phyloP scores from a whole-genome alignment of 2,888 invertebrate genomes.

The Himalopsyche kuldschensis region DNA sequence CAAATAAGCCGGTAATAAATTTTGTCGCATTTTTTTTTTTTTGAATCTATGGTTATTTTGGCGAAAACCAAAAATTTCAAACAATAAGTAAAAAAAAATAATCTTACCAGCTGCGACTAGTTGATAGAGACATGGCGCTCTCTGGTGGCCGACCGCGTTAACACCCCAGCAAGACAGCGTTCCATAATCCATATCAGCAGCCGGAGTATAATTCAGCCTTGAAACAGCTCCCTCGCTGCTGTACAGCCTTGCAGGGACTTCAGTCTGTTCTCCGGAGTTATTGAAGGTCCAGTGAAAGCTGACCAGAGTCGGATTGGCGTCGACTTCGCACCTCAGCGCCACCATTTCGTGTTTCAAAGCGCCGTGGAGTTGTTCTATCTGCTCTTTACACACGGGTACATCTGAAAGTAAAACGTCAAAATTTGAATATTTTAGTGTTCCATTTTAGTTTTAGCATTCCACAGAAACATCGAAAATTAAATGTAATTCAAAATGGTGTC shows the following conservation, averaged over 20 bases:
- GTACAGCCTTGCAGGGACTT: conserved; percentile 70
- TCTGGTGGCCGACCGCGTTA: conserved; percentile 82
- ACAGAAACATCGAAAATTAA: too few species aligned
- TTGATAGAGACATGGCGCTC: conserved; percentile 84
- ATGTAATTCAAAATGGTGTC: too few species aligned
- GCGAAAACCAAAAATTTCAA: too few species aligned
- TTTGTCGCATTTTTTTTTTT: too few species aligned
- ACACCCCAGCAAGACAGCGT: conserved; percentile 85
- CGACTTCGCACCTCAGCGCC: conserved; percentile 80
- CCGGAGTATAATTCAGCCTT: conserved; percentile 81
- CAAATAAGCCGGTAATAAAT: too few species aligned
- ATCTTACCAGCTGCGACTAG: conserved; percentile 78
- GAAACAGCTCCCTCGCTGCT: conserved; percentile 69
- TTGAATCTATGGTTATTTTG: too few species aligned
- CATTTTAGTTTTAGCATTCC: too few species aligned
- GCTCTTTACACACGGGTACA: conserved; percentile 76
- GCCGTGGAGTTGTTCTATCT: conserved; percentile 80
- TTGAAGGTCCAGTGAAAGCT: conserved; percentile 93
- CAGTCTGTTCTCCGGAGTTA: conserved; percentile 83
- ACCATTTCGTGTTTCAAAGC: conserved; percentile 89
- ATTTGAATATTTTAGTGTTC: too few species aligned
- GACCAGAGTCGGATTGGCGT: conserved; percentile 83
- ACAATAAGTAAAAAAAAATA: too few species aligned
- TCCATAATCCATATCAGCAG: conserved; percentile 86
- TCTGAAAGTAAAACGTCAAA: conserved; percentile 51